Conservation (phyloP, 2,797 vertebrate genomes). For the Apogon talboti region DNA sequence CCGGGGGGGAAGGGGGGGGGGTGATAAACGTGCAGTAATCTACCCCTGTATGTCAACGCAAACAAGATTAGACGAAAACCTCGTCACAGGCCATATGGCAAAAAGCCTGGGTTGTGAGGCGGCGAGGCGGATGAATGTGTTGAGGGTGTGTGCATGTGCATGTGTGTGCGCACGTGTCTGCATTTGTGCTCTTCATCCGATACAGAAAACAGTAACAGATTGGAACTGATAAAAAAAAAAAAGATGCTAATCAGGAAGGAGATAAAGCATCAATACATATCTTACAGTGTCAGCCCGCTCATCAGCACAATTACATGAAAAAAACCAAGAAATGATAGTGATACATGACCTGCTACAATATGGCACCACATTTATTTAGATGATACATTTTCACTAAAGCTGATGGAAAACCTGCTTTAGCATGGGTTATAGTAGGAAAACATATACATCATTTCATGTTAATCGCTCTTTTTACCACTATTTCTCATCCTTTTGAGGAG, state of each 20-base stretch:
- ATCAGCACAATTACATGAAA: slow-evolving; percentile 1
- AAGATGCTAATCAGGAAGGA: slow-evolving; percentile 19
- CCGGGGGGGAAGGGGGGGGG: slow-evolving; percentile 23
- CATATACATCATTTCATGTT: no score
- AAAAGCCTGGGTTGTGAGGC: slow-evolving; percentile 10
- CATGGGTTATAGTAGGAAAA: no score
- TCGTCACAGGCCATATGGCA: slow-evolving; percentile 59
- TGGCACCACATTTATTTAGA: not conserved
- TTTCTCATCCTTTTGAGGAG: no score
- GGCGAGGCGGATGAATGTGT: slow-evolving; percentile 7
- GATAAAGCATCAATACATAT: not conserved
- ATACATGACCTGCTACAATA: slow-evolving; percentile 1
- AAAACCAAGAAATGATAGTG: slow-evolving; percentile 4
- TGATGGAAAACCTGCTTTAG: not conserved
- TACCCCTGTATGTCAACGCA: slow-evolving; percentile 44
- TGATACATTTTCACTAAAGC: not conserved
- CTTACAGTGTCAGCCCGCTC: slow-evolving; percentile 2
- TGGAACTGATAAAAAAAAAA: not conserved
- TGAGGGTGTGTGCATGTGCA: slow-evolving; percentile 6
- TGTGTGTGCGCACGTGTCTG: not conserved
- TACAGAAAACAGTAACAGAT: slow-evolving; percentile 3
- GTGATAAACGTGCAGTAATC: slow-evolving; percentile 52
- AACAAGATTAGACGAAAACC: slow-evolving; percentile 71
- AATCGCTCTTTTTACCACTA: no score
- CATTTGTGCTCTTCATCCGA: not conserved